A percentile compares a stretch with the other conserved stretches of the same genome.
These are phyloP conservation scores for Pristionchus arcanus DNA, from an alignment of 2,888 invertebrate species.

Conservation along the genomic window DNA sequence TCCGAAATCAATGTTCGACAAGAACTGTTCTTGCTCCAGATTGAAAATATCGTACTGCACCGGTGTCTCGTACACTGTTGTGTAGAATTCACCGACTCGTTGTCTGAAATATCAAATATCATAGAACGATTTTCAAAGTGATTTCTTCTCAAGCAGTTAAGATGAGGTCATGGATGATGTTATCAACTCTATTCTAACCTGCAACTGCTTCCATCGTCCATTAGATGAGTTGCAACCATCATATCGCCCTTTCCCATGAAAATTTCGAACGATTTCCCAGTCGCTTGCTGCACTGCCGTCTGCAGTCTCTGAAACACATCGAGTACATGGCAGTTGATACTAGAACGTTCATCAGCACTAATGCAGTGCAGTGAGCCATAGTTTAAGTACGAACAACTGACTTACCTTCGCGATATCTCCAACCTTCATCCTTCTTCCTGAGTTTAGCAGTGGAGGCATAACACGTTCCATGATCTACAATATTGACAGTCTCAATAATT, in stretches of 20 bases:
- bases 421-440: neutral
- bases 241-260: neutral
- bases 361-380: too few species aligned
- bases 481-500: too few species aligned
- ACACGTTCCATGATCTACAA: neutral
- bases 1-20: slow-evolving; percentile 12
- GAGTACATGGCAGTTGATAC: neutral
- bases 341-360: neutral
- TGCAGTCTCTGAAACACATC: neutral
- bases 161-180: neutral
- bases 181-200: neutral
- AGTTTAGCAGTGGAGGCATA: neutral
- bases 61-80: neutral
- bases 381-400: too few species aligned
- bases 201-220: neutral
- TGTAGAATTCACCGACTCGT: neutral
- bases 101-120: neutral
- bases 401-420: slow-evolving; percentile 5
- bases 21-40: neutral
- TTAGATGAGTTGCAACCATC: neutral
- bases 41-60: neutral
- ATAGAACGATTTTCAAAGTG: neutral
- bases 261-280: neutral
- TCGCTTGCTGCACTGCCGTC: neutral
- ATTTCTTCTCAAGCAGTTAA: too few species aligned